These are phyloP conservation scores for Rhynchomys soricoides DNA, from an alignment of 2,113 vertebrate species.

Conservation along the genomic window DNA sequence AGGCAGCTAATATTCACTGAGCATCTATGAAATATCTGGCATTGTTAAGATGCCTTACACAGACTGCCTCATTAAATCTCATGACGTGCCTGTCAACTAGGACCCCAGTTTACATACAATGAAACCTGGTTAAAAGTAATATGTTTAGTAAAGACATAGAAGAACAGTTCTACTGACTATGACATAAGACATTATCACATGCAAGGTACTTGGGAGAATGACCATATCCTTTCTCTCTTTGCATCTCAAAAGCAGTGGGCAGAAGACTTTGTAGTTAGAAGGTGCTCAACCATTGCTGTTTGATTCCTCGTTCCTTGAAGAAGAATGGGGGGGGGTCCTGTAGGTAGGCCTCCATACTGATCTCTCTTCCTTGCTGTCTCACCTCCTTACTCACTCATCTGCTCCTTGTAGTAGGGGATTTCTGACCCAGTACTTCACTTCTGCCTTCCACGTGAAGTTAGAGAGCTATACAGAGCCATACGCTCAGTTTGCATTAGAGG, in stretches of 20 bases:
- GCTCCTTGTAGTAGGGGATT: not conserved
- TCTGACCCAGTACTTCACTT: not conserved
- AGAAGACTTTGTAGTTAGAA: not conserved
- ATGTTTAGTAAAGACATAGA: not conserved
- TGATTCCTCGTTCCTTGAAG: not conserved
- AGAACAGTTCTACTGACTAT: not conserved
- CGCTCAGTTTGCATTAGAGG: fast-evolving
- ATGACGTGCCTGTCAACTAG: not conserved
- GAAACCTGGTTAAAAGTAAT: not conserved
- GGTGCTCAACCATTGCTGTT: not conserved
- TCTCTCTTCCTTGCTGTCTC: not conserved
- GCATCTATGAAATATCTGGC: not conserved
- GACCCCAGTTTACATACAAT: not conserved
- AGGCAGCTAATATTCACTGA: not conserved
- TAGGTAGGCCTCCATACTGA: not conserved
- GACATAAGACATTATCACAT: not conserved
- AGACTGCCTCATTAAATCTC: not conserved
- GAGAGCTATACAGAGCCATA: not conserved
- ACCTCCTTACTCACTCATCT: not conserved
- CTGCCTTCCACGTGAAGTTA: not conserved
- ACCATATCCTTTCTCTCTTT: not conserved
- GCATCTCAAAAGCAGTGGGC: not conserved
- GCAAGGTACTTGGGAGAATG: not conserved
- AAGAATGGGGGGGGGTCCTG: not conserved
- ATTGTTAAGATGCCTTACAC: not conserved